phyloP scores from a whole-genome alignment of 2,888 invertebrate genomes.

The Synergus gifuensis region DNA sequence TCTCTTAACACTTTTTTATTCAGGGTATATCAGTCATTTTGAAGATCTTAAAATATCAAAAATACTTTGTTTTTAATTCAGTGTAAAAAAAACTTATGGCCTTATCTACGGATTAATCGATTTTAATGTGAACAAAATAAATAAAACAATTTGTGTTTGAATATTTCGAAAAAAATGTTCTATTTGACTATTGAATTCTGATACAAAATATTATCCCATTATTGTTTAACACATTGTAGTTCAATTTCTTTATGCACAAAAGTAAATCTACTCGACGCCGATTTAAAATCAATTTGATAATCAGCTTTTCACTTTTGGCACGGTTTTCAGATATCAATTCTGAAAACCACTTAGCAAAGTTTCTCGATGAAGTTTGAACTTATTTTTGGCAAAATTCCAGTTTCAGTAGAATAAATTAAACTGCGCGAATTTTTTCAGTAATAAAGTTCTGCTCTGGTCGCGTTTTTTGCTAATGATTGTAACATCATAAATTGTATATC shows the following conservation, averaged over 20 bases:
- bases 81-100: no score
- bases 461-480: not conserved
- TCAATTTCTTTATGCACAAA: not conserved
- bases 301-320: not conserved
- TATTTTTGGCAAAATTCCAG: not conserved
- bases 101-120: no score
- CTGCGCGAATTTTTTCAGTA: not conserved
- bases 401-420: not conserved
- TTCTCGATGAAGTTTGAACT: not conserved
- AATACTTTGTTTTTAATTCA: not conserved
- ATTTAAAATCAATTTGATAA: not conserved
- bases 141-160: not conserved
- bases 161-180: not conserved
- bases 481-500: not conserved
- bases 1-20: not conserved
- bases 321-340: not conserved
- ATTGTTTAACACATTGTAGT: not conserved
- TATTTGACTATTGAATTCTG: not conserved
- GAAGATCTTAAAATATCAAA: not conserved
- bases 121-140: no score
- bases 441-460: not conserved
- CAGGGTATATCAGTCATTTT: not conserved
- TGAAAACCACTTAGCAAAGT: no score
- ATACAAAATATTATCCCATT: not conserved
- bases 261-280: not conserved